phyloP scores from a whole-genome alignment of 2,113 vertebrate genomes.

The Trinectes maculatus region DNA sequence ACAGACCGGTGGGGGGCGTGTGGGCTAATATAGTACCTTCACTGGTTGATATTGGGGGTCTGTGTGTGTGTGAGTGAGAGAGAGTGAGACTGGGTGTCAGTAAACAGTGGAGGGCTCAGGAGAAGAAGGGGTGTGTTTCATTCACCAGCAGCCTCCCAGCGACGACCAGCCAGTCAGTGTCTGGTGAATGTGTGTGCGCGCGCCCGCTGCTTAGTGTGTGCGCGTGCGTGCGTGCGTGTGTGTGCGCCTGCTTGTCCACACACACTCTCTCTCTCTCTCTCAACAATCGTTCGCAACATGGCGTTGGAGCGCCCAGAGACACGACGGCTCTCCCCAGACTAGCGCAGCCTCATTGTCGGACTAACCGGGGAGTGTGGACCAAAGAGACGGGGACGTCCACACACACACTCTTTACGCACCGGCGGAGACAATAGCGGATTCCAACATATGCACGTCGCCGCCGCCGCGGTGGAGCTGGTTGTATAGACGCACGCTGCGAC shows the following conservation, averaged over 20 bases:
- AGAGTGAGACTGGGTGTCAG: too few species aligned
- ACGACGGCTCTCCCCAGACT: conserved; percentile 80
- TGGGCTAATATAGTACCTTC: too few species aligned
- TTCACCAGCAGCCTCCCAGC: conserved; percentile 66
- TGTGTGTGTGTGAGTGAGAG: too few species aligned
- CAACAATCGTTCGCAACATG: conserved; percentile 83
- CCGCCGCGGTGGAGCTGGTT: conserved; percentile 48
- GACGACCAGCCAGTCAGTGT: conserved; percentile 72
- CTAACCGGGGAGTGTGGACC: conserved; percentile 33
- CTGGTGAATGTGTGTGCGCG: conserved; percentile 58
- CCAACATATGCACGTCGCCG: conserved; percentile 72
- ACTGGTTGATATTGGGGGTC: too few species aligned
- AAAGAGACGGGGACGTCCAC: conserved; percentile 41
- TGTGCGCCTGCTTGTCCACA: conserved; percentile 66
- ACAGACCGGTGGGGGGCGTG: too few species aligned
- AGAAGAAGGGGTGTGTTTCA: conserved; percentile 64
- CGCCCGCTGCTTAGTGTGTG: too few species aligned
- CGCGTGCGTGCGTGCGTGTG: conserved; percentile 33
- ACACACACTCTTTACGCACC: conserved; percentile 52
- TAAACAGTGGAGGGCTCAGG: conserved; percentile 24
- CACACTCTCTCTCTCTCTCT: conserved; percentile 65
- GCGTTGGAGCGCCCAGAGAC: conserved; percentile 84
- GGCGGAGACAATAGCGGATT: conserved; percentile 71
- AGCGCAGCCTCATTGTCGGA: conserved; percentile 51
- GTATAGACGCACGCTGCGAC: conserved; percentile 69